These are phyloP conservation scores for Metellina segmentata DNA, from an alignment of 2,888 invertebrate species.

Conservation along the genomic window DNA sequence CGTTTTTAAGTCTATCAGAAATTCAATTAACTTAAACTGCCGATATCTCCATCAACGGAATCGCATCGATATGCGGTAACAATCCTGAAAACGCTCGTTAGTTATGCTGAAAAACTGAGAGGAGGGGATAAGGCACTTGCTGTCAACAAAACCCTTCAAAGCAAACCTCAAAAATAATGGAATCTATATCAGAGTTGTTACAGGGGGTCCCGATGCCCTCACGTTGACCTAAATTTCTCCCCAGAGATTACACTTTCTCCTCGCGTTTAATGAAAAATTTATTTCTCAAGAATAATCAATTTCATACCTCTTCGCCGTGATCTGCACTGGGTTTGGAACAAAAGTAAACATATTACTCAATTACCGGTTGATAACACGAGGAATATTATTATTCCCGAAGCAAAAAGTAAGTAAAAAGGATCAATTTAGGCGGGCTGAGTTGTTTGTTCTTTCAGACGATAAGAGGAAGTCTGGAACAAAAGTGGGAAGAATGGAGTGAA, in stretches of 20 bases:
- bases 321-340: conserved; percentile 15
- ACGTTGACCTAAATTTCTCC: conserved; percentile 43
- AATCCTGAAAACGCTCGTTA: conserved; percentile 2
- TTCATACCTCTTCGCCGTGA: background rate
- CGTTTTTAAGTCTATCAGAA: conserved; percentile 41
- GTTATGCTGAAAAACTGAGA: background rate
- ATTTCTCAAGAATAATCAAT: conserved; percentile 44
- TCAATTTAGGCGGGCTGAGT: conserved; percentile 21
- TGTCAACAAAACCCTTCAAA: conserved; percentile 31
- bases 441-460: conserved; percentile 53
- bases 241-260: conserved; percentile 32
- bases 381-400: conserved; percentile 45
- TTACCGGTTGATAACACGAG: conserved; percentile 40
- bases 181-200: conserved; percentile 54
- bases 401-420: conserved; percentile 1
- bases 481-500: background rate
- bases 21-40: conserved; percentile 58
- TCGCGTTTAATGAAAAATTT: conserved; percentile 53
- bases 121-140: background rate
- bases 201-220: background rate
- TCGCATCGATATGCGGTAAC: conserved; percentile 6
- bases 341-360: conserved; percentile 70
- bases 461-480: conserved; percentile 31
- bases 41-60: conserved; percentile 31
- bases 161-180: conserved; percentile 30